Conservation (phyloP, 1,140 invertebrate species). For the Drosophila neocordata region DNA sequence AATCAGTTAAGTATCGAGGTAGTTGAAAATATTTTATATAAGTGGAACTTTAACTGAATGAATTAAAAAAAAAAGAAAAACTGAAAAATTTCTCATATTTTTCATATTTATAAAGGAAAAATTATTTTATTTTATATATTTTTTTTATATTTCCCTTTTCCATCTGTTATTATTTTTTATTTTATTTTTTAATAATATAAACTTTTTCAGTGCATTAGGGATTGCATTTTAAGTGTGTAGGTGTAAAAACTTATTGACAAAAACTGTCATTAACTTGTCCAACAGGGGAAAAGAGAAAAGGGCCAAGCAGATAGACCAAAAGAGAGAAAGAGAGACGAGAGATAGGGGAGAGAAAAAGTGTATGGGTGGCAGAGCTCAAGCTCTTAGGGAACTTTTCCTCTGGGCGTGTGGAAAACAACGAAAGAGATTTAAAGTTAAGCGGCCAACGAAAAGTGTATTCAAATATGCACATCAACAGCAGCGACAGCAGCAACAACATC, state of each 20-base stretch:
- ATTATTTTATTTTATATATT: conserved; percentile 17
- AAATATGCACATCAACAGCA: conserved; percentile 67
- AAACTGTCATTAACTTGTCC: conserved; percentile 77
- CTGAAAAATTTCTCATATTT: no score
- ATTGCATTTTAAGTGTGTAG: conserved; percentile 59
- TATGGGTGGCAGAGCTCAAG: conserved; percentile 13
- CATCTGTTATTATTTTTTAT: background rate
- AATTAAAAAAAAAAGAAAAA: no score
- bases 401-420: conserved; percentile 16
- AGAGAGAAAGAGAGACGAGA: background rate
- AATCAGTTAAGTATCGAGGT: no score
- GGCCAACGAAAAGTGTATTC: conserved; percentile 79
- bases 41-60: no score
- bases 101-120: no score
- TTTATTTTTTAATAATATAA: conserved; percentile 54
- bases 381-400: conserved; percentile 8
- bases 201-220: conserved; percentile 64
- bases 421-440: conserved; percentile 77
- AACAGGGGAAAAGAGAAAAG: conserved; percentile 19
- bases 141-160: background rate
- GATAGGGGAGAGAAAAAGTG: background rate
- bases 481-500: conserved; percentile 31
- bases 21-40: no score
- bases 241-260: conserved; percentile 71
- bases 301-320: background rate